phyloP scores from a whole-genome alignment of 2,888 invertebrate genomes.

The Nomada lathburiana region DNA sequence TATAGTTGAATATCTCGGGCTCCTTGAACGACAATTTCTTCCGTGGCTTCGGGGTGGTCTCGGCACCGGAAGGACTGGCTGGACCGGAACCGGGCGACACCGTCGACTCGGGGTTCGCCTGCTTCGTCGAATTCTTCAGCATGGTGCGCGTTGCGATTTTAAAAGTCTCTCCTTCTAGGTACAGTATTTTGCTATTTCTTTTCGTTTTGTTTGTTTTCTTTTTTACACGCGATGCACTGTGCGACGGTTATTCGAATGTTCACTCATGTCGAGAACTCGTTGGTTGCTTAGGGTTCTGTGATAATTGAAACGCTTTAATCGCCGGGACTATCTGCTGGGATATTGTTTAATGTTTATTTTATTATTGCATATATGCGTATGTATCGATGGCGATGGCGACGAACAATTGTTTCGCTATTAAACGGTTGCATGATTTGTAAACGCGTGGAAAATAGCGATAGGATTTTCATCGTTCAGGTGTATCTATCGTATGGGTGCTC shows the following conservation, averaged over 20 bases:
- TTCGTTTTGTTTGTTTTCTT: neutral
- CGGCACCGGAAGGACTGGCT: constrained; percentile 82
- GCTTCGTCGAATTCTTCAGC: constrained; percentile 57
- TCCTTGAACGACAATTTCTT: constrained; percentile 95
- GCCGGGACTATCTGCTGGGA: constrained; percentile 3
- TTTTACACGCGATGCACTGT: neutral
- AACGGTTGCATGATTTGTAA: too few species aligned
- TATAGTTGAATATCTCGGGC: constrained; percentile 89
- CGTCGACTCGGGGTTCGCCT: constrained; percentile 34
- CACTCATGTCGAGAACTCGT: neutral
- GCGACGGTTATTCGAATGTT: too few species aligned
- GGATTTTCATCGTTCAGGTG: too few species aligned
- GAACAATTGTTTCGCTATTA: too few species aligned
- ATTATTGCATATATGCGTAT: neutral
- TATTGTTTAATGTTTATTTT: neutral
- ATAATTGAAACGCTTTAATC: too few species aligned
- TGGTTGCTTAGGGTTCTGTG: too few species aligned
- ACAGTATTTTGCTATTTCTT: neutral
- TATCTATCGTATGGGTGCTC: too few species aligned
- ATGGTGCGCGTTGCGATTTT: constrained; percentile 21
- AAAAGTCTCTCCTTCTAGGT: neutral
- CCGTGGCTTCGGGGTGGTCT: constrained; percentile 86
- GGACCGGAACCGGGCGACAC: constrained; percentile 64
- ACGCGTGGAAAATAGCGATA: too few species aligned
- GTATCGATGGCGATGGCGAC: too few species aligned